Evolutionary conservation across 2,888 invertebrate genomes (phyloP), one percentile per base, ranked within the genome.

Genomic region (Meteorus cinctellus): DNA sequence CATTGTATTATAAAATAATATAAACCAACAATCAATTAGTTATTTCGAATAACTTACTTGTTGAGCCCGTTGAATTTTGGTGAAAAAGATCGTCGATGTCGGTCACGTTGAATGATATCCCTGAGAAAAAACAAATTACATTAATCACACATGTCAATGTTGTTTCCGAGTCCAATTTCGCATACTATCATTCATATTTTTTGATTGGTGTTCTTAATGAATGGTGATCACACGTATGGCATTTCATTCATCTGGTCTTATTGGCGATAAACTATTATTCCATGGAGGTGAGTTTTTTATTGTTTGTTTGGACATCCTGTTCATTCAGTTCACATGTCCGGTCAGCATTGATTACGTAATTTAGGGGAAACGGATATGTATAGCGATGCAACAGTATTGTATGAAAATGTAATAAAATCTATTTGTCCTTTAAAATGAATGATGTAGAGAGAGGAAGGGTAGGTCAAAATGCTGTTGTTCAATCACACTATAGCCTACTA

Each of bases 31-130:
- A 2, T 19, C 41, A 19, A 41, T 10, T 19, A 27, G 16, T 41
- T 41, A 14, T 41, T 4, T 27, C 16, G 14, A 59, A 34, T 45
- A 14, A 81, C 82, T 80, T 75, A 82, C 82, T 81, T 84, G 72
- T 85, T 84, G 4, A 86, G 75, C 24, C 79, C 80, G 72, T 68
- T 80, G 31, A 83, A 79, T 66, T 84, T 82, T 34, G 82, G 79
- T 34, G 80, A 76, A 67, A 81, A 71, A 70, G 77, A 80, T 74
- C 80, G 81, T 19, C 76, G 78, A 65, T 78, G 81, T 67, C 82
- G 79, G 27, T 84, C 83, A 62, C 83, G 78, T 73, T 80, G 80
- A 70, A 82, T 74, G 72, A 79, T 78, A 66, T 81, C 82, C 77
- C 82, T 82, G 78, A 5, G 77, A 41, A 79, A 75, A 77, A 19